Percentiles rank a stretch among this genome's conserved stretches.
These are phyloP conservation scores for Tragelaphus strepsiceros DNA, from an alignment of 2,113 vertebrate species.

Conservation along the genomic window DNA sequence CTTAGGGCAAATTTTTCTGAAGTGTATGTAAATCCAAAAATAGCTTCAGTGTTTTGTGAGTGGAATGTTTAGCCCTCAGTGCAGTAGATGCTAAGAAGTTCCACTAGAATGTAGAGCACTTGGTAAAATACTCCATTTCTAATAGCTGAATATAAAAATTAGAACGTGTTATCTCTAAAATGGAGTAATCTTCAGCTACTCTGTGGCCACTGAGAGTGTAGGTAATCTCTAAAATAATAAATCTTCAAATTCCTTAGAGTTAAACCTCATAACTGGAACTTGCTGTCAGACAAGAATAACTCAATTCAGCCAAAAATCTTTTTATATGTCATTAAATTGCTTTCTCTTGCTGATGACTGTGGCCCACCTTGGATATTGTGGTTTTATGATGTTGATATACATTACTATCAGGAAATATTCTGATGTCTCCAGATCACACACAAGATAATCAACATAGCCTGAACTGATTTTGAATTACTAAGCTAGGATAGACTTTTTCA, in stretches of 20 bases:
- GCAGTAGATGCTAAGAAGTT: neutral
- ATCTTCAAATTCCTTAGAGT: neutral
- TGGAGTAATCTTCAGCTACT: neutral
- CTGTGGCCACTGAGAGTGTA: neutral
- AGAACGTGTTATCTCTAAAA: neutral
- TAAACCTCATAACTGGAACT: neutral
- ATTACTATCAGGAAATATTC: neutral
- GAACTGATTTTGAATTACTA: neutral
- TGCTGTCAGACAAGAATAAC: neutral
- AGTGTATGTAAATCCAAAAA: neutral
- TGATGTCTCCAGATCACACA: neutral
- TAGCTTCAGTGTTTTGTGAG: neutral
- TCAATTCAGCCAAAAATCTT: neutral
- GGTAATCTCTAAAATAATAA: constrained; percentile 30
- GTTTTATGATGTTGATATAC: neutral
- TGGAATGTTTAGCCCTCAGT: neutral
- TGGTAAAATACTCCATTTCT: constrained; percentile 26
- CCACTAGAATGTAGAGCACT: neutral
- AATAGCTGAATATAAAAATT: constrained; percentile 15
- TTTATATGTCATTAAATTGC: neutral
- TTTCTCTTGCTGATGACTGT: neutral
- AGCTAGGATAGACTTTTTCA: neutral
- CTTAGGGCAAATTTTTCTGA: neutral
- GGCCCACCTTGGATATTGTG: neutral
- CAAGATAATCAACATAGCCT: neutral